Conservation (phyloP, 2,888 invertebrate species). For the Oscheius myriophilus region DNA sequence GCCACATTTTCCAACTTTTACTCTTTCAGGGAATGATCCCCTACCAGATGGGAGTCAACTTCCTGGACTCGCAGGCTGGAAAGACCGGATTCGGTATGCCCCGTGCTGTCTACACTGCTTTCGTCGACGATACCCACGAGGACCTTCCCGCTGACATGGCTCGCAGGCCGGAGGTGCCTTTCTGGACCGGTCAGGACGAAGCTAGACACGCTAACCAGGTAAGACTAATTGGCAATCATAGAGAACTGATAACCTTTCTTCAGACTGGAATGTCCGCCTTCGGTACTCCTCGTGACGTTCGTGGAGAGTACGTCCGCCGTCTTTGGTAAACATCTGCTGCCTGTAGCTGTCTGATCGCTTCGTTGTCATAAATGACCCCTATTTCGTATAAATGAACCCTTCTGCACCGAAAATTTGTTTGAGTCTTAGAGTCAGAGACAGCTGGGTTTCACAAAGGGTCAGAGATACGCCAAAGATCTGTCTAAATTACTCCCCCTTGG, state of each 20-base stretch:
- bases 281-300: slow-evolving; percentile 71
- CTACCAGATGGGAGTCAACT: slow-evolving; percentile 75
- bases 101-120: slow-evolving; percentile 69
- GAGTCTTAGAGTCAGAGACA: no score
- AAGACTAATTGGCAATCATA: not conserved
- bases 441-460: no score
- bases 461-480: no score
- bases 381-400: slow-evolving; percentile 18
- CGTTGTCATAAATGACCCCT: slow-evolving; percentile 25
- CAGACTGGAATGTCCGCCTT: slow-evolving; percentile 70
- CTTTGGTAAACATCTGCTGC: slow-evolving; percentile 54
- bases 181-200: slow-evolving; percentile 70
- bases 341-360: slow-evolving; percentile 18
- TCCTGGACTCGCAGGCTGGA: slow-evolving; percentile 74
- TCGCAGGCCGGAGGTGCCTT: slow-evolving; percentile 69
- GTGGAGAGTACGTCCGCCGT: slow-evolving; percentile 66
- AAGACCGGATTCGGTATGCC: slow-evolving; percentile 75
- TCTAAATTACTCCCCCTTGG: no score
- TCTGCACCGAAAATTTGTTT: not conserved
- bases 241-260: slow-evolving; percentile 1
- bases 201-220: slow-evolving; percentile 69
- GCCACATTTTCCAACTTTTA: not conserved
- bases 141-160: slow-evolving; percentile 70
- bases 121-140: slow-evolving; percentile 69
- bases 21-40: slow-evolving; percentile 71